Base-by-base conservation (phyloP, 2,888 invertebrate species). In the Dermolepida albohirtum region DNA sequence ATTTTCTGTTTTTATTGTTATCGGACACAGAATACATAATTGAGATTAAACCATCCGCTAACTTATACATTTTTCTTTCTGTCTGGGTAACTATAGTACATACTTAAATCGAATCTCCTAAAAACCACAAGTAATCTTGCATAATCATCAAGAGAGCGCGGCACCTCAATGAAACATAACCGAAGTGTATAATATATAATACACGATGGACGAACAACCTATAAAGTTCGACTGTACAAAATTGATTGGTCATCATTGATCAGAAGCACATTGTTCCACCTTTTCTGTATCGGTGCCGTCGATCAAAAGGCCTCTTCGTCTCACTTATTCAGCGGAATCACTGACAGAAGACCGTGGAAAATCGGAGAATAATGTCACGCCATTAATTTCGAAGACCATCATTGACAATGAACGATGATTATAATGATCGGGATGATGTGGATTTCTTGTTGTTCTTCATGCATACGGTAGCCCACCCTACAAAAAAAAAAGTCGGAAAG, bases 301-400 rank as follows among this genome's bases (percentile, higher is more conserved):
- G 34, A 43, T 57, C 43, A 44, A 57, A 57, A 57, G 40, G 11
- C 54, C 54, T 17, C 54, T 62, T 29, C 52, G 34, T 47, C 49
- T 41, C 51, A 49, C 40, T 64, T 64, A 51, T 64, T 64, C 64
- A 51, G 64, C 68, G 57, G 51, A 67, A 66, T 66, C 63, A 67
- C 68, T 64, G 62, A 68, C 66, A 66, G 62, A 63, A 69, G 52
- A 64, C 54, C 69, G 70, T 72, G 71, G 67, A 72, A 72, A 72
- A 72, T 72, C 69, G 68, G 64, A 70, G 64, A 71, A 71, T 71
- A 72, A 71, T 70, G 72, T 70, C 71, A 71, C 50, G 73, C 71
- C 70, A 71, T 73, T 71, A 71, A 73, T 73, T 73, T 68, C 69
- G 69, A 64, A 69, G 69, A 71, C 17, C 29, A 43, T 41, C 29